Base-by-base conservation (phyloP, 2,797 vertebrate species). In the Enteromius mattozi region DNA sequence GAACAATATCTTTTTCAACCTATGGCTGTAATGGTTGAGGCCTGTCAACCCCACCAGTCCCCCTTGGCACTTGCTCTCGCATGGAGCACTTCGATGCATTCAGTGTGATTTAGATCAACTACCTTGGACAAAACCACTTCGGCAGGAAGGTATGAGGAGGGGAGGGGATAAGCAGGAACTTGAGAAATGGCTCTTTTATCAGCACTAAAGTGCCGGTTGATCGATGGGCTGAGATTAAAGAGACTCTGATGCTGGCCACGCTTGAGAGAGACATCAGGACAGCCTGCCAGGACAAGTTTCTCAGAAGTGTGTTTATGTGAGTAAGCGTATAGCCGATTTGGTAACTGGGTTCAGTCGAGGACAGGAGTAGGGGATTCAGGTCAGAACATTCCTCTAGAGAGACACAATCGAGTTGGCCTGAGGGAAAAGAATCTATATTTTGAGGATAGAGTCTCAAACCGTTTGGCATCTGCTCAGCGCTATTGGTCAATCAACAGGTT, bases 211-310 rank as follows among this genome's bases (percentile, higher is more conserved):
- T 86, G 85, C 84, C 70, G 86, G 75, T 86, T 90, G 89, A 92
- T 92, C 89, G 87, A 89, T 90, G 88, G 89, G 82, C 66, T 59
- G 70, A 88, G 88, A 91, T 91, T 89, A 90, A 88, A 89, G 86
- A 80, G 81, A 66, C 70, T 85, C 82, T 30, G 63, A 86, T 70
- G 76, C 85, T 81, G 88, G 91, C 88, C 86, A 82, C 8, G 86
- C 86, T 88, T 85, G 83, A 88, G 76, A 89, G 86, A 89, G 84
- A 88, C 83, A 88, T 88, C 75, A 76, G 80, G 87, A 49, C 61
- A 84, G 81, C 68, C 75, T 83, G 88, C 78, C 83, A 81, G 81
- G 74, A 87, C 79, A 80, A 7, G 84, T 87, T 87, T 82, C 74
- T 59, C 47, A 69, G 86, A 79, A 59, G 72, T 66, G 81, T 47